phyloP scores from a whole-genome alignment of 1,140 invertebrate genomes.

The Copidosoma floridanum region DNA sequence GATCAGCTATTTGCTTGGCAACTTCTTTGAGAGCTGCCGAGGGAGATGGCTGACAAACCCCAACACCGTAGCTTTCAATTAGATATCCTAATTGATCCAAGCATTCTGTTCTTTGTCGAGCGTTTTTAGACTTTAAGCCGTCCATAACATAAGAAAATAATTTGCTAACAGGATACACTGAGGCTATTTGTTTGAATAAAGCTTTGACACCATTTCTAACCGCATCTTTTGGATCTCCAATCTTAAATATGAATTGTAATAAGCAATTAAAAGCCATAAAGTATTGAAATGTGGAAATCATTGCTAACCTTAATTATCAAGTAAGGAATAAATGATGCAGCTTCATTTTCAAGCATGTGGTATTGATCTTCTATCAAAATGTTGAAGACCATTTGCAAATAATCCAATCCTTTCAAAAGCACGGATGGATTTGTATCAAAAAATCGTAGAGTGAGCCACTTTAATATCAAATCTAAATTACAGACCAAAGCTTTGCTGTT shows the following conservation, averaged over 20 bases:
- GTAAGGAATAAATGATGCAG: constrained; percentile 92
- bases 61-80: constrained; percentile 82
- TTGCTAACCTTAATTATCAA: constrained; percentile 77
- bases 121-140: constrained; percentile 94
- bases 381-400: constrained; percentile 80
- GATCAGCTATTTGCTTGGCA: constrained; percentile 90
- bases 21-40: constrained; percentile 85
- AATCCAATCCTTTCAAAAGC: constrained; percentile 90
- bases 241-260: constrained; percentile 56
- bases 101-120: constrained; percentile 92
- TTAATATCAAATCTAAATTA: constrained; percentile 93
- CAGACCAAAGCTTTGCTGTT: constrained; percentile 78
- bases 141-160: constrained; percentile 90
- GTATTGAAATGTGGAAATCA: not conserved
- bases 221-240: constrained; percentile 94
- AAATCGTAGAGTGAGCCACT: constrained; percentile 94
- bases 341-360: constrained; percentile 86
- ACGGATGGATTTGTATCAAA: constrained; percentile 99
- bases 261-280: not conserved
- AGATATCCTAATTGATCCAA: constrained; percentile 86
- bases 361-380: constrained; percentile 79
- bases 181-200: constrained; percentile 81
- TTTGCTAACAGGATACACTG: constrained; percentile 86
- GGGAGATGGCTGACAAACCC: constrained; percentile 79
- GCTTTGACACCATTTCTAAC: constrained; percentile 84